Conservation (phyloP, 2,888 invertebrate genomes). For the Ochropleura leucogaster region DNA sequence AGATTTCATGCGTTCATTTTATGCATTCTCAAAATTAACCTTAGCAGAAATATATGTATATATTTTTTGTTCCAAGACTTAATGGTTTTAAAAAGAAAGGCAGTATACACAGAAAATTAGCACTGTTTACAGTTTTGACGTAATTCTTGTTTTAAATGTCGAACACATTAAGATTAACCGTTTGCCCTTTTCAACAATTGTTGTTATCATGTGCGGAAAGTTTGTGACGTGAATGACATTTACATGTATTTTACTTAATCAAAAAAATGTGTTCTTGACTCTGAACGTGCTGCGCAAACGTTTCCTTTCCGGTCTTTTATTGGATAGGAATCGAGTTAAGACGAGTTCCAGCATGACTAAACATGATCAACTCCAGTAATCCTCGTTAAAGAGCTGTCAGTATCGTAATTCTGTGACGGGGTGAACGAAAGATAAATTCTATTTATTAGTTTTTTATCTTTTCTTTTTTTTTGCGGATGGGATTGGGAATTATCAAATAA, state of each 20-base stretch:
- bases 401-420: no score
- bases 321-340: no score
- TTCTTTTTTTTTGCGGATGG: no score
- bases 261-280: neutral
- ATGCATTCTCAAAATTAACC: no score
- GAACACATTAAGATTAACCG: slow-evolving; percentile 41
- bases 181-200: slow-evolving; percentile 39
- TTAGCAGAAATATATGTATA: neutral
- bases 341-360: neutral
- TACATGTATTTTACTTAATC: slow-evolving; percentile 9
- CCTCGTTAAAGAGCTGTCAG: neutral
- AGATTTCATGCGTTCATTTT: no score
- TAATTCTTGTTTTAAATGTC: slow-evolving; percentile 41
- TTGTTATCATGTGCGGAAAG: slow-evolving; percentile 15
- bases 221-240: slow-evolving; percentile 16
- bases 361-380: neutral
- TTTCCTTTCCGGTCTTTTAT: slow-evolving; percentile 2
- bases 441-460: no score
- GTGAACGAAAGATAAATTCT: no score
- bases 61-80: slow-evolving; percentile 2
- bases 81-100: slow-evolving; percentile 28
- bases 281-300: neutral
- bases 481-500: no score
- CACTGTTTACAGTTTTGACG: slow-evolving; percentile 1
- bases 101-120: slow-evolving; percentile 11